Evolutionary conservation across 2,888 invertebrate species (phyloP), one percentile per base, ranked within the genome.

Genomic region (Anthrax anthrax): DNA sequence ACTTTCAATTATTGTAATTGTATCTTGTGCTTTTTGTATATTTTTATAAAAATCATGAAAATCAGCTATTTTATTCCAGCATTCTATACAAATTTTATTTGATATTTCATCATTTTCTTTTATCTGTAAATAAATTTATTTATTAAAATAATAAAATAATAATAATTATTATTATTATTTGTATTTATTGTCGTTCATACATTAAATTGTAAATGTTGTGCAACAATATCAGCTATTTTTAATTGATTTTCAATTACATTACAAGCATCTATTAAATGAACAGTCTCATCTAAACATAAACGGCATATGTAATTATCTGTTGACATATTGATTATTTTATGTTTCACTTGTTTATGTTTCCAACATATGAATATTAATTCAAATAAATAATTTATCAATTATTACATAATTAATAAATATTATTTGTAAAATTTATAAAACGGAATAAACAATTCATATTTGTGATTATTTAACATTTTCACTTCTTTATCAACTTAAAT

Each of bases 11-110:
- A 48, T 42, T 8, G 48, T 47, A 14, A 50, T 47, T 34, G 41
- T 36, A 6, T 47, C 43, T 34, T 50, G 48, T 17, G 50, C 50
- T 18, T 43, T 48, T 19, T 48, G 43, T 3, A 50, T 40, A 18
- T 44, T 44, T 3, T 32, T 16, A 18, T 47, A 48, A 12, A 48
- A 47, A 14, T 42, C 36, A 19, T 50, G 50, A 34, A 50, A 50
- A 16, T 46, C 46, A 8, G 32, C 29, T 10, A 45, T 34, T 36
- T 50, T 50, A 12, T 39, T 42, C 50, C 50, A 50, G 14, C 50
- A 50, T 18, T n/a, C 19, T 10, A 44, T 47, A 19, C 50, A 50
- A 17, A 50, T 37, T 44, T 47, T 50, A 36, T 36, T 48, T 2
- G 50, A 50, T 13, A 50, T 42, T 1, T 37, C 37, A 32, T 50